These are phyloP conservation scores for Leptodactylus fallax DNA, from an alignment of 2,797 vertebrate species.

Conservation along the genomic window DNA sequence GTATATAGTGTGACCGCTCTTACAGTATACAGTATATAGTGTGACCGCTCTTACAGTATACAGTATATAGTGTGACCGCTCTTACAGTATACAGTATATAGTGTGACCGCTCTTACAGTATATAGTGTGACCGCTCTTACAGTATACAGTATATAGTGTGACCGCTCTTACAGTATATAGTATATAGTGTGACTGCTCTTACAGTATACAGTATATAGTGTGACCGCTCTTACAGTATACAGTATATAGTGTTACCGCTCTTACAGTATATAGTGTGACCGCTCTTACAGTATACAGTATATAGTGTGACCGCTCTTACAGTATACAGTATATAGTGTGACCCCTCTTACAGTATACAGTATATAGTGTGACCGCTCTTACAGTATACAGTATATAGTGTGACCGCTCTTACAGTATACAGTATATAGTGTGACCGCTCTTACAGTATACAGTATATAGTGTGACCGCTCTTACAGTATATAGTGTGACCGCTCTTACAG, in stretches of 20 bases:
- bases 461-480: neutral
- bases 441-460: neutral
- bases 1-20: neutral
- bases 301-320: neutral
- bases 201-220: neutral
- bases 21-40: neutral
- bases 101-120: conserved; percentile 6
- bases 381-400: neutral
- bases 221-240: neutral
- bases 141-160: neutral
- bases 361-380: neutral
- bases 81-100: neutral
- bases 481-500: conserved; percentile 4
- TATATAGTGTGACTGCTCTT: neutral
- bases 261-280: neutral
- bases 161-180: neutral
- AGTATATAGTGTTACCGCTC: too few species aligned
- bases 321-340: neutral
- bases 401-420: neutral
- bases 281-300: neutral
- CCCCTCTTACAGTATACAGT: neutral
- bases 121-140: neutral
- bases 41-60: neutral
- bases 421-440: neutral
- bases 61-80: neutral